These are phyloP conservation scores for Hoplostethus mediterraneus DNA, from an alignment of 2,797 vertebrate species.

Conservation along the genomic window DNA sequence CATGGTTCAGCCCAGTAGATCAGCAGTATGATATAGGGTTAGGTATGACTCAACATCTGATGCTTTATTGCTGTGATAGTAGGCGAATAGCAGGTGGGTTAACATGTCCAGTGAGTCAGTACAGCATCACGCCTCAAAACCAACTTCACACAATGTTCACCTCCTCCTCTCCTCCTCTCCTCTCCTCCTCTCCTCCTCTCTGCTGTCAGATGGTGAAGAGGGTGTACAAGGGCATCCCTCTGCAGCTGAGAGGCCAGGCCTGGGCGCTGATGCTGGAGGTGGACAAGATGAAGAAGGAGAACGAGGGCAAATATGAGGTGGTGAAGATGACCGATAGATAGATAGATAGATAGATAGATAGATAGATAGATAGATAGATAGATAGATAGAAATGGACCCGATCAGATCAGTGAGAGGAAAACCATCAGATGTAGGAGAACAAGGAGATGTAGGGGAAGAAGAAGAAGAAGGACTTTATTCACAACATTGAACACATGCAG, in stretches of 20 bases:
- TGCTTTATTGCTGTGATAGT: constrained; percentile 18
- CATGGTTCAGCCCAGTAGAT: too few species aligned
- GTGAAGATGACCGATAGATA: too few species aligned
- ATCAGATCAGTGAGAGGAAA: neutral
- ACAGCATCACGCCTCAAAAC: neutral
- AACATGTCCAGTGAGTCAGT: constrained; percentile 37
- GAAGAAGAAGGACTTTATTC: too few species aligned
- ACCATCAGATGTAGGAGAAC: neutral
- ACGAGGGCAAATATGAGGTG: constrained; percentile 90
- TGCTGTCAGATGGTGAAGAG: constrained; percentile 85
- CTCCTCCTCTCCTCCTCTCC: too few species aligned
- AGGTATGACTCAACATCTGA: neutral
- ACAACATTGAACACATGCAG: too few species aligned
- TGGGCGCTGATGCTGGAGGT: constrained; percentile 89
- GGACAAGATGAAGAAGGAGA: constrained; percentile 86
- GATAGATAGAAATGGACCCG: too few species aligned
- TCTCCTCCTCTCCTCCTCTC: neutral
- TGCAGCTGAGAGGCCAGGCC: constrained; percentile 89
- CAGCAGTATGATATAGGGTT: too few species aligned
- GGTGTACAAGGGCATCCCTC: constrained; percentile 88
- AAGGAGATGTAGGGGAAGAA: too few species aligned
- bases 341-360: too few species aligned
- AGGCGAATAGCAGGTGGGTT: constrained; percentile 26
- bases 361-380: too few species aligned
- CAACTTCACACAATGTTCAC: neutral